Evolutionary conservation across 2,797 vertebrate genomes (phyloP), one percentile per base, ranked within the genome.

Genomic region (Carapus acus): DNA sequence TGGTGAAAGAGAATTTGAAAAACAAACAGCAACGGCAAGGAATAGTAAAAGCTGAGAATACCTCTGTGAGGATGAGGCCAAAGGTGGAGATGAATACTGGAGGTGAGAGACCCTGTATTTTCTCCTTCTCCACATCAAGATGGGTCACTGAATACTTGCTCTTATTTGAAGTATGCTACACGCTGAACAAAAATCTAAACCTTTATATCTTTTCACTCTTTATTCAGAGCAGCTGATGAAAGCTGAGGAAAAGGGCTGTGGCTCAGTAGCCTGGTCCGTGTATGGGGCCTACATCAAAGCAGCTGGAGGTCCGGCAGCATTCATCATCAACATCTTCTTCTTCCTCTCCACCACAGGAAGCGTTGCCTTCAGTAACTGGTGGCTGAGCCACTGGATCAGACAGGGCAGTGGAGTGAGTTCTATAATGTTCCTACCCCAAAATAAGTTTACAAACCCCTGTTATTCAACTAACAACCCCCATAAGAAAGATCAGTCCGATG

Each of bases 301-400:
- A 16, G 88, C 88, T 1, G 92, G 91, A 48, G 91, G 91, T 13
- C 67, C 77, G 1, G 1, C 87, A 7, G 58, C 83, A 62, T 85
- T 91, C 66, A 18, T 86, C 64, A 42, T 86, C 73, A 91, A 88
- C 76, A 23, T 83, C 49, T 24, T 91, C 63, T 73, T 90, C 78
- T 92, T 91, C 81, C 70, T 92, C 38, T 66, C 85, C 54, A 91
- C 89, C 64, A 90, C 88, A 0, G 90, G 90, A 77, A 89, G 85
- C 71, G 76, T 90, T 33, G 85, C 83, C 43, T 93, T 92, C 78
- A 87, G 79, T 68, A 89, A 89, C 78, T 92, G 90, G 91, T 92
- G 91, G 90, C 86, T 91, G 57, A 93, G 90, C 67, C 46, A 90
- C 65, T 93, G 92, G 92, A 84, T 93, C 76, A 74, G 70, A 27